A percentile compares a stretch with the other conserved stretches of the same genome.
Evolutionary conservation across 2,888 invertebrate species (phyloP).

Genomic region (Mycalesis mineus): DNA sequence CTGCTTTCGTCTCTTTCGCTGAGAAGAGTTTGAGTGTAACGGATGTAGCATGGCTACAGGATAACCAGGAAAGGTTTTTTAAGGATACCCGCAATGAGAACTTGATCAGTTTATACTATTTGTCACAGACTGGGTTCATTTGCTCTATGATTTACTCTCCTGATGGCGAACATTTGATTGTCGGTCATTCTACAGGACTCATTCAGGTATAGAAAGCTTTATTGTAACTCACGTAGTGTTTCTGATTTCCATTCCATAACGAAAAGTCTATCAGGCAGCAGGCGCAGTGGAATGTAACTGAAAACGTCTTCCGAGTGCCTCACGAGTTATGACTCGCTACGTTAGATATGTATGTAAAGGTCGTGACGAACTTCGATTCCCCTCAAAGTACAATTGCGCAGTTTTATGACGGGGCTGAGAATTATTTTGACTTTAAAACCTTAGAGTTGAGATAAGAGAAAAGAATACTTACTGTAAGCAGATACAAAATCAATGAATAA

Average conservation of each 20-base stretch:
- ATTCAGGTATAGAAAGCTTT: constrained; percentile 64
- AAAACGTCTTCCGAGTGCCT: too few relatives aligned
- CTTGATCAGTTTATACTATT: constrained; percentile 41
- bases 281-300: too few relatives aligned
- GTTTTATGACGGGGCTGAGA: too few relatives aligned
- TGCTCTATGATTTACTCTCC: constrained; percentile 57
- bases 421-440: too few relatives aligned
- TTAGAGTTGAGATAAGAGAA: too few relatives aligned
- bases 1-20: constrained; percentile 51
- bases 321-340: too few relatives aligned
- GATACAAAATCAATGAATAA: too few relatives aligned
- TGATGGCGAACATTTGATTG: constrained; percentile 59
- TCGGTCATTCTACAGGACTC: constrained; percentile 73
- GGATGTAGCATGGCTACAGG: constrained; percentile 48
- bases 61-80: constrained; percentile 52
- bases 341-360: too few relatives aligned
- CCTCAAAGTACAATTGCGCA: too few relatives aligned
- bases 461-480: too few relatives aligned
- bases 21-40: constrained; percentile 37
- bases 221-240: too few relatives aligned
- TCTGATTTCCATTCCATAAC: not conserved
- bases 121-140: constrained; percentile 53
- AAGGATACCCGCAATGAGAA: constrained; percentile 49
- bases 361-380: too few relatives aligned
- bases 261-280: not conserved